Percentiles rank a stretch among this genome's conserved stretches.
Evolutionary conservation across 1,140 invertebrate genomes (phyloP).

Genomic region (Helicoverpa armigera): DNA sequence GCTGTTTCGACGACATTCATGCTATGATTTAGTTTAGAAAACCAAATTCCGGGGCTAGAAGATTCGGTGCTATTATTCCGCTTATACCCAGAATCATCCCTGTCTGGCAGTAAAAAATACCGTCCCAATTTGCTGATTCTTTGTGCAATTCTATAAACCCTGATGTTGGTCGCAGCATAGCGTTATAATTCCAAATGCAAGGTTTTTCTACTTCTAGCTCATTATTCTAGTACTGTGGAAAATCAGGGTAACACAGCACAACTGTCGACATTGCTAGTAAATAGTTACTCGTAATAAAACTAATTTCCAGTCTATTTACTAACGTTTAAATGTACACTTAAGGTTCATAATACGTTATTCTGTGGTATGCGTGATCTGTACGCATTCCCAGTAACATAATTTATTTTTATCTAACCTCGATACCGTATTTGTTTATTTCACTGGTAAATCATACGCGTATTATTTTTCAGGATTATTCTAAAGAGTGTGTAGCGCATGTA

Average conservation of each 20-base stretch:
- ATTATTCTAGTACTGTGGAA: too few relatives aligned
- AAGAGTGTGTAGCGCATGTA: conserved; percentile 98
- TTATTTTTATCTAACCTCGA: conserved; percentile 32
- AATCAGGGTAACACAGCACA: too few relatives aligned
- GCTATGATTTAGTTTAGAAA: too few relatives aligned
- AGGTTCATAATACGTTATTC: conserved; percentile 3
- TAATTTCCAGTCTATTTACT: conserved; percentile 6
- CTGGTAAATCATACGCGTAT: conserved; percentile 49
- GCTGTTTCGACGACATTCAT: too few relatives aligned
- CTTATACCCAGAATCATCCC: too few relatives aligned
- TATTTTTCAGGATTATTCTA: conserved; percentile 96
- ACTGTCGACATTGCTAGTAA: background rate
- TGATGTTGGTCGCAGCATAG: too few relatives aligned
- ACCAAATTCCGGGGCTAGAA: too few relatives aligned
- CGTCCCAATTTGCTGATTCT: too few relatives aligned
- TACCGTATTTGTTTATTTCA: conserved; percentile 28
- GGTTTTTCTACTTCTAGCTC: background rate
- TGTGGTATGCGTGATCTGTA: conserved; percentile 25
- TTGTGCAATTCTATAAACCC: too few relatives aligned
- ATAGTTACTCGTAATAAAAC: background rate
- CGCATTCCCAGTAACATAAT: conserved; percentile 32
- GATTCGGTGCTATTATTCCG: too few relatives aligned
- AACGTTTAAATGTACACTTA: conserved; percentile 23
- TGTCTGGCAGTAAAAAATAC: too few relatives aligned
- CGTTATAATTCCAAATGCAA: too few relatives aligned